Base-by-base conservation (phyloP, 2,113 vertebrate species). In the Numenius arquata region DNA sequence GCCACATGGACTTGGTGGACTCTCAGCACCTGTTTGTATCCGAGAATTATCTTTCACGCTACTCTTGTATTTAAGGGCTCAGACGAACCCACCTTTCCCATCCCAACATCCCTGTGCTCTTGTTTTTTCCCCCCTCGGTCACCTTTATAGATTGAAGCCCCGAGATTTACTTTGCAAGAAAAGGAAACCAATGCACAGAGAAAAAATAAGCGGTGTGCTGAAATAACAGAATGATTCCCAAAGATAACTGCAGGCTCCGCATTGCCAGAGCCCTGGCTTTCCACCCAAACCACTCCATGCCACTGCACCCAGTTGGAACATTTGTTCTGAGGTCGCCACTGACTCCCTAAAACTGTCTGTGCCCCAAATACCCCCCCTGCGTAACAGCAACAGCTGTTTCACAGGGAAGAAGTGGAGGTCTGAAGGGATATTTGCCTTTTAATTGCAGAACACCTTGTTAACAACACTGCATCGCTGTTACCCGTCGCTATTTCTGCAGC, bases 61-160 rank as follows among this genome's bases (percentile, higher is more conserved):
- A 4, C 4, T 34, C 6, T 70, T 55, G 3, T 17, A 32, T 0
- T 65, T 70, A 45, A 8, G 20, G 26, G 32, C 23, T 89, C 29
- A 30, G 48, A 1, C 11, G 23, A 68, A 50, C 6, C 8, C 15
- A 41, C 10, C 27, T 3, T 65, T 61, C 27, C 38, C 36, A 53
- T 6, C 22, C 47, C 11, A 23, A 5, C 11, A 34, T 11, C 61
- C 14, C 22, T 1, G 1, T 5, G n/a, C 14, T n/a, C n/a, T n/a
- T 70, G 21, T 2, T 67, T 48, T 19, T 53, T 26, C 21, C 58
- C 76, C 27, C 26, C 66, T 75, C 32, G 5, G 43, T 25, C 45
- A 11, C 23, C 23, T 2, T 27, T 34, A 65, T 0, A 40, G 23
- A 19, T 22, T 8, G 63, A 80, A 83, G 58, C 41, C 27, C 50